Evolutionary conservation across 1,140 invertebrate genomes (phyloP).

Genomic region (Panagrolaimus sp.): DNA sequence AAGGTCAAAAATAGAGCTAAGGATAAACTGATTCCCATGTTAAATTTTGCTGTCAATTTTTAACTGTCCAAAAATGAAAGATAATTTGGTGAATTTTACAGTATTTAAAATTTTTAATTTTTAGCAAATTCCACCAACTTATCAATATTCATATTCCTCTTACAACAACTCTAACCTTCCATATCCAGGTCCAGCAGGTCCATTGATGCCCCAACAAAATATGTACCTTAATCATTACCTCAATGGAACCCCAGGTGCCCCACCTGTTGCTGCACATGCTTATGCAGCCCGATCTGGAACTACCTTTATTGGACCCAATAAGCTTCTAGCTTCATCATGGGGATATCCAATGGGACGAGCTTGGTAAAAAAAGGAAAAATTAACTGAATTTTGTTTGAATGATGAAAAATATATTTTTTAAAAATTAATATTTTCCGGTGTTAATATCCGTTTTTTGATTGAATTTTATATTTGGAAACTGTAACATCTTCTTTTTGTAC

Average conservation of each 20-base stretch:
- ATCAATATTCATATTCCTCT: neutral
- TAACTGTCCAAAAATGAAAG: no score
- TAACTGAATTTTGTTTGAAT: no score
- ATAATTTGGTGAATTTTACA: no score
- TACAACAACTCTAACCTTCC: neutral
- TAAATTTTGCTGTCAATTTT: no score
- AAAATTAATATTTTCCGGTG: no score
- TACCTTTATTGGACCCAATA: slow-evolving; percentile 15
- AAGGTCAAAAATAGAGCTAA: no score
- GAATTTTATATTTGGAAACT: no score
- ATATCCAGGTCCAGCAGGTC: neutral
- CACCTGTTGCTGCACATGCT: neutral
- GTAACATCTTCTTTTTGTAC: no score
- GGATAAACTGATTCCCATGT: no score
- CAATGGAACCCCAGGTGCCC: neutral
- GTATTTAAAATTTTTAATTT: neutral
- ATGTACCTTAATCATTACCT: slow-evolving; percentile 1
- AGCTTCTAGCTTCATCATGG: slow-evolving; percentile 5
- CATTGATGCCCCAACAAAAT: slow-evolving; percentile 1
- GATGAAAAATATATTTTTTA: no score
- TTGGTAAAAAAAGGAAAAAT: no score
- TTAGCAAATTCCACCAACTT: slow-evolving; percentile 6
- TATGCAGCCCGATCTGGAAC: neutral
- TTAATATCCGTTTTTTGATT: no score
- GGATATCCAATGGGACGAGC: neutral